Evolutionary conservation across 2,888 invertebrate genomes (phyloP), one percentile per base, ranked within the genome.

Genomic region (Cosmia pyralina): DNA sequence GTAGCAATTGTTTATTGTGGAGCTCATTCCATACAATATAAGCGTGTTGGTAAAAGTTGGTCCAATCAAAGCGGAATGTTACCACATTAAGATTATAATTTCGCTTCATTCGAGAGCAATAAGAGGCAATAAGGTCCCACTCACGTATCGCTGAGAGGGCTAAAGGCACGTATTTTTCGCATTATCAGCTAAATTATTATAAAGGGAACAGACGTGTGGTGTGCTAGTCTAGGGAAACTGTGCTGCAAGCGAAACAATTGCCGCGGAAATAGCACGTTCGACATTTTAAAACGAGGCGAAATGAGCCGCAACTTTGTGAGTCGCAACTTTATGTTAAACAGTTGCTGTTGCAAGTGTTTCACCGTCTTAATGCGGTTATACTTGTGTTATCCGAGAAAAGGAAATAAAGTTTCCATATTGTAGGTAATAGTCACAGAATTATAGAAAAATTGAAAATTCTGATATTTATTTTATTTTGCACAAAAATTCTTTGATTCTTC

Each of bases 101-200:
- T 91, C 83, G 90, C 90, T 91, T 92, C 92, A 93, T 93, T 94
- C 90, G 90, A 91, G 91, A 92, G 92, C 92, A 93, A 93, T 94
- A 93, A 93, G 90, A 89, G 91, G 92, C 92, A 93, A 94, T 93
- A 92, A 92, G 92, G 92, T 91, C 92, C 89, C 89, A 91, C 93
- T 93, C 93, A 92, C 94, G 94, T 94, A 92, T 89, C 87, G 88
- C 90, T 87, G 90, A 91, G 92, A 89, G 89, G 90, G 89, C 89
- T 90, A 91, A 92, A 89, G 90, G 92, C 96, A 95, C 95, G 95
- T 96, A 95, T 94, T 95, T 95, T 95, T 95, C 95, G 92, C 94
- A 95, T 95, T 95, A 95, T 93, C 93, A 93, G 90, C 92, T 93
- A 93, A 95, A 95, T 95, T 95, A 95, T 95, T 94, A 93, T 94